Base-by-base conservation (phyloP, 2,888 invertebrate species). In the Callosobruchus maculatus region DNA sequence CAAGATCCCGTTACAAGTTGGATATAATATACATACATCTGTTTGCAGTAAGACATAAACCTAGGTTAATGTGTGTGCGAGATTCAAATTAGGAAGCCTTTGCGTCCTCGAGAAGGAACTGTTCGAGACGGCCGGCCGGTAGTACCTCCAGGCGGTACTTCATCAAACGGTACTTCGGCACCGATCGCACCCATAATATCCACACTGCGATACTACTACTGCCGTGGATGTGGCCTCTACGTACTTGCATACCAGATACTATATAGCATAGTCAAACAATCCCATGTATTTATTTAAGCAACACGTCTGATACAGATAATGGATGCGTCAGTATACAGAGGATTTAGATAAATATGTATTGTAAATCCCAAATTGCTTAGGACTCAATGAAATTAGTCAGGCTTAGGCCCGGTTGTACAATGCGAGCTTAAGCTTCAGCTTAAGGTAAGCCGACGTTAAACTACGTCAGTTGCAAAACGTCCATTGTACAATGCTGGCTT, bases 141-240 rank as follows among this genome's bases (percentile, higher is more conserved):
- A 49, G 49, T 49, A 49, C 49, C 49, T 49, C 49, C 49, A 49
- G 49, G 49, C 49, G 49, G 49, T 49, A 49, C 49, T 49, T 49
- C 13, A 49, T 87, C 85, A 87, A 89, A 89, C 89, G 89, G 89
- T 89, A 88, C 87, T 84, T 83, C 85, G 88, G 85, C 88, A 88
- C 88, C 88, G 49, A 49, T 49, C 49, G 49, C 49, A 49, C 49
- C 49, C 49, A 49, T 49, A 49, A 49, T 49, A 49, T 49, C 49
- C 13, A 49, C 49, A 49, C 49, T 7, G 49, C 13, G 13, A 49
- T 5, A 88, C 88, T 82, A 80, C 77, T 79, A 74, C 75, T 80
- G 49, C 49, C 13, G 49, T 13, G 49, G 13, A 5, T 49, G 49
- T 18, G 13, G 49, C 49, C 49, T 49, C 49, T 49, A 18, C 49